Percentiles rank a stretch among this genome's conserved stretches.
phyloP scores from a whole-genome alignment of 2,888 invertebrate species.

The Amiota minor region DNA sequence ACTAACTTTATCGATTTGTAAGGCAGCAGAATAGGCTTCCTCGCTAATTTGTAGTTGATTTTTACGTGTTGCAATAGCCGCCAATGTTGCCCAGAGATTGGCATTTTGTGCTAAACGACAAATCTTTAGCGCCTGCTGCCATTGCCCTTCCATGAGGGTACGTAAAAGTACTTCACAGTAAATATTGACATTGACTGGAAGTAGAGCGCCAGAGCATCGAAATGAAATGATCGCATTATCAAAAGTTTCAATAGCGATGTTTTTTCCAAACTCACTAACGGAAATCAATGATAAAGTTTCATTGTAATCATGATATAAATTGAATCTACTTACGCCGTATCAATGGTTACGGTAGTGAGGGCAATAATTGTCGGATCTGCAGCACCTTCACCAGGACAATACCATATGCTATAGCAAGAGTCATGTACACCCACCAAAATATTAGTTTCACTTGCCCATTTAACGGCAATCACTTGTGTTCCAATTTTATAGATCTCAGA shows the following conservation, averaged over 20 bases:
- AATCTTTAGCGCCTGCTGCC: slow-evolving; percentile 89
- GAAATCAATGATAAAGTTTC: no score
- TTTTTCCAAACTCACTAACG: slow-evolving; percentile 87
- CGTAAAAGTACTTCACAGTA: slow-evolving; percentile 77
- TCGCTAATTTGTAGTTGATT: slow-evolving; percentile 92
- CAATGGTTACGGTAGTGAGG: slow-evolving; percentile 76
- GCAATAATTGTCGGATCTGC: slow-evolving; percentile 82
- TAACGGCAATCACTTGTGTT: slow-evolving; percentile 75
- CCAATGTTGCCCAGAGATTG: slow-evolving; percentile 94
- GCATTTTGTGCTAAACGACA: slow-evolving; percentile 76
- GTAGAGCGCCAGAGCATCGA: slow-evolving; percentile 89
- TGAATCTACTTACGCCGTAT: slow-evolving; percentile 71
- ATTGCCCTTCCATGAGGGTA: slow-evolving; percentile 83
- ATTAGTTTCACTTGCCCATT: slow-evolving; percentile 83
- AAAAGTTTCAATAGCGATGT: slow-evolving; percentile 86
- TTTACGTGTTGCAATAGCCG: slow-evolving; percentile 90
- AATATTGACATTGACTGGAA: slow-evolving; percentile 74
- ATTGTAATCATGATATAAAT: background rate
- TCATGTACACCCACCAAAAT: slow-evolving; percentile 87
- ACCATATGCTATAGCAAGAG: slow-evolving; percentile 85
- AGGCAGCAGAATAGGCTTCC: slow-evolving; percentile 94
- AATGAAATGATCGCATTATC: slow-evolving; percentile 89
- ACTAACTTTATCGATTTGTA: slow-evolving; percentile 88
- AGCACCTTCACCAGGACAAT: slow-evolving; percentile 83
- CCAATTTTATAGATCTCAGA: slow-evolving; percentile 71